These are phyloP conservation scores for Pitangus sulphuratus DNA, from an alignment of 2,797 vertebrate species.

Conservation along the genomic window DNA sequence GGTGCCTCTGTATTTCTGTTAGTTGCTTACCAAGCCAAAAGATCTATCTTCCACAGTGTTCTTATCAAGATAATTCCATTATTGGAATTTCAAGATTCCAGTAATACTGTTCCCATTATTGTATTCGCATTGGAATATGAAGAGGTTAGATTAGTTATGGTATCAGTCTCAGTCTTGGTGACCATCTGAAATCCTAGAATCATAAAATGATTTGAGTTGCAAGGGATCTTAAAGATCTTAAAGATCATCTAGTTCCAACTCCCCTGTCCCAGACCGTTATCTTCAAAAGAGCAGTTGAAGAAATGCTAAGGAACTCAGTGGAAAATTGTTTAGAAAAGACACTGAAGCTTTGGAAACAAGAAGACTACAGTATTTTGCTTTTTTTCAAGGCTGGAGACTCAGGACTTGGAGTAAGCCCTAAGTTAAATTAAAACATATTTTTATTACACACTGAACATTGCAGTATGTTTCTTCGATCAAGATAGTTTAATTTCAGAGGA, in stretches of 20 bases:
- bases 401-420: background rate
- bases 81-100: background rate
- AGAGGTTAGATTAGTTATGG: background rate
- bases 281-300: background rate
- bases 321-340: background rate
- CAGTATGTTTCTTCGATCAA: background rate
- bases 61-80: background rate
- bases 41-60: background rate
- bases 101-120: background rate
- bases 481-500: background rate
- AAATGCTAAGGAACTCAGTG: background rate
- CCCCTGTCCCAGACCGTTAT: background rate
- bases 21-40: background rate
- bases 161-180: background rate
- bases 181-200: background rate
- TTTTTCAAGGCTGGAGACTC: background rate
- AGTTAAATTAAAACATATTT: background rate
- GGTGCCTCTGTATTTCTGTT: background rate
- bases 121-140: background rate
- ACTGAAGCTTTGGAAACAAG: background rate
- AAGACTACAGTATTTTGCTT: background rate
- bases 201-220: background rate
- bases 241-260: background rate
- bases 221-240: background rate
- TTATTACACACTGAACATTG: background rate